Base-by-base conservation (phyloP, 2,888 invertebrate species). In the Poecilus cupreus region DNA sequence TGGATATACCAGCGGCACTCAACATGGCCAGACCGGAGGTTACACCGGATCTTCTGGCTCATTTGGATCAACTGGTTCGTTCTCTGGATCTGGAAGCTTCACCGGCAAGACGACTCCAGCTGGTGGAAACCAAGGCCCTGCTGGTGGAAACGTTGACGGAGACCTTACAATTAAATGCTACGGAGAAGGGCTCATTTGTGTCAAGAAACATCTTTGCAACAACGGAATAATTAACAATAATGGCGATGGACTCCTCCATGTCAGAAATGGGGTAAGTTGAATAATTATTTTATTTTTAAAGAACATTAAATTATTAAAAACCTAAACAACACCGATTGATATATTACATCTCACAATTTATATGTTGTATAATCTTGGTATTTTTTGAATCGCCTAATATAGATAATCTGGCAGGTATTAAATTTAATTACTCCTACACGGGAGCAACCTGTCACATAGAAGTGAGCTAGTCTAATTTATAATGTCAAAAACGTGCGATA, bases 131-230 rank as follows among this genome's bases (percentile, higher is more conserved):
- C 85, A 87, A 32, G 87, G 87, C 51, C 84, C 84, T 13, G 89
- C 89, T 1, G 89, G 89, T 0, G 90, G 89, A 1, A n/a, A n/a
- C n/a, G n/a, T n/a, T n/a, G n/a, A n/a, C n/a, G n/a, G n/a, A n/a
- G n/a, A n/a, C n/a, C 84, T 91, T 26, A 90, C 90, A 84, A 89
- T 92, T 85, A 90, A 91, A 11, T 94, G 94, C 85, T 89, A 89
- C 82, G 93, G 92, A 0, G 88, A 90, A 72, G 92, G 92, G 5
- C 91, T 91, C 86, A 89, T 92, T 54, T 94, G 94, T 86, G 93
- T 94, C 0, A 88, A 90, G 0, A 92, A 91, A 82, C 87, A 91
- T 0, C 90, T 91, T 84, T 94, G 94, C 86, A 87, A 90, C 83
- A 92, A 93, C 82, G 94, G 94, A 20, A 90, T 92, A 0, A 91